These are phyloP conservation scores for Donacobius atricapilla DNA, from an alignment of 2,113 vertebrate genomes.

Conservation along the genomic window DNA sequence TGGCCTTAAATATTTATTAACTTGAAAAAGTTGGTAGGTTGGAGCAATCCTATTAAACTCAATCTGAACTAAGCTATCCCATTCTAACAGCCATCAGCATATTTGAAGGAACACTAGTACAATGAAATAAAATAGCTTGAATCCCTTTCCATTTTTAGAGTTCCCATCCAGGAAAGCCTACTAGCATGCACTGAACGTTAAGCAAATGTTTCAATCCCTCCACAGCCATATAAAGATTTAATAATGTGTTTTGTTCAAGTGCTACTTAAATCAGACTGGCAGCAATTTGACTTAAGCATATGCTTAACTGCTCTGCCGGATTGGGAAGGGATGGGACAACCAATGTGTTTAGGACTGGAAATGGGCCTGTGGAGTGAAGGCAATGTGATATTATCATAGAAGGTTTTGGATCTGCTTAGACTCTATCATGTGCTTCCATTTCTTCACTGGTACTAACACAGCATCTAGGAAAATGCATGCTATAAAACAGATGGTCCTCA, in stretches of 20 bases:
- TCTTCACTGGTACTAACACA: background rate
- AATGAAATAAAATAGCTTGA: background rate
- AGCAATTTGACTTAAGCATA: constrained; percentile 15
- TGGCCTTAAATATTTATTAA: background rate
- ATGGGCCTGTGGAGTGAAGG: background rate
- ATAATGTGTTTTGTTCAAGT: background rate
- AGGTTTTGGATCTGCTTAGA: background rate
- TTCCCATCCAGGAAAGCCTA: background rate
- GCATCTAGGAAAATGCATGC: background rate
- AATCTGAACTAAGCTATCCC: background rate
- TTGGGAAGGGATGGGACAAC: background rate
- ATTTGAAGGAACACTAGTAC: background rate
- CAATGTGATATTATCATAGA: background rate
- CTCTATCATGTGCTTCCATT: background rate
- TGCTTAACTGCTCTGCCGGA: background rate
- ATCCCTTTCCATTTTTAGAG: background rate
- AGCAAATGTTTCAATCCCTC: background rate
- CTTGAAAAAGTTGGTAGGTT: background rate
- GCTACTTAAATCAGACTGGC: constrained; percentile 15
- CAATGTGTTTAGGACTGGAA: background rate
- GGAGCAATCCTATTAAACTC: background rate
- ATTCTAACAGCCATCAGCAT: background rate
- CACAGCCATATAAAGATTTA: background rate
- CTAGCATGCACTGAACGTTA: background rate
- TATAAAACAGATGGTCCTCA: background rate